phyloP scores from a whole-genome alignment of 2,113 vertebrate species.

The Anguilla japonica region DNA sequence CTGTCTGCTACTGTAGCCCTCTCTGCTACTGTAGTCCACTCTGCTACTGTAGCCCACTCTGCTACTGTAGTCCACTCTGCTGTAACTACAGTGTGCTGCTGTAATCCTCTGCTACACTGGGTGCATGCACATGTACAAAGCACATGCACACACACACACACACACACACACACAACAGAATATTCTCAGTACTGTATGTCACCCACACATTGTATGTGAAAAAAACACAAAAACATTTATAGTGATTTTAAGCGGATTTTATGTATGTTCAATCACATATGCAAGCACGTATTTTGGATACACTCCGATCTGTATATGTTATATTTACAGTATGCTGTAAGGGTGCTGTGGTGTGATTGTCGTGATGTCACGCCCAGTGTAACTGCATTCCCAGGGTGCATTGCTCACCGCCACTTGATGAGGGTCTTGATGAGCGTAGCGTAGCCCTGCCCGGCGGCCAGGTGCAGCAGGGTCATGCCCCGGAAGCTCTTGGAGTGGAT shows the following conservation, averaged over 20 bases:
- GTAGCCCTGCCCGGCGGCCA: constrained; percentile 95
- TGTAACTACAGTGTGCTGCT: neutral
- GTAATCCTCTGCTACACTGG: too few relatives aligned
- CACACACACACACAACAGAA: neutral
- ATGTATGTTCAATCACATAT: too few relatives aligned
- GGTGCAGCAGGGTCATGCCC: constrained; percentile 96
- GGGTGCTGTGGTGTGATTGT: neutral
- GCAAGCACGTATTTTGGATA: too few relatives aligned
- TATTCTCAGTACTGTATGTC: too few relatives aligned
- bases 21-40: too few relatives aligned
- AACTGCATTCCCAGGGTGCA: neutral
- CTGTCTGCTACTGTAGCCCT: too few relatives aligned
- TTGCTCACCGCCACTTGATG: constrained; percentile 93
- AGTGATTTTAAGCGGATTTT: too few relatives aligned
- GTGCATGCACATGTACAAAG: neutral
- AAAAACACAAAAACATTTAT: too few relatives aligned
- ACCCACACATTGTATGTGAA: neutral
- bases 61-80: too few relatives aligned
- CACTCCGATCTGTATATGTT: neutral
- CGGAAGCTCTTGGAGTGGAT: constrained; percentile 99
- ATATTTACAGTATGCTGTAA: neutral
- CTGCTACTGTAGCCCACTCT: too few relatives aligned
- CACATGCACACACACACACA: neutral
- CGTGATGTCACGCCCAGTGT: neutral
- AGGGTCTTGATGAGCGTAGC: constrained; percentile 98